Evolutionary conservation across 2,113 vertebrate species (phyloP).

Genomic region (Oryzias javanicus): DNA sequence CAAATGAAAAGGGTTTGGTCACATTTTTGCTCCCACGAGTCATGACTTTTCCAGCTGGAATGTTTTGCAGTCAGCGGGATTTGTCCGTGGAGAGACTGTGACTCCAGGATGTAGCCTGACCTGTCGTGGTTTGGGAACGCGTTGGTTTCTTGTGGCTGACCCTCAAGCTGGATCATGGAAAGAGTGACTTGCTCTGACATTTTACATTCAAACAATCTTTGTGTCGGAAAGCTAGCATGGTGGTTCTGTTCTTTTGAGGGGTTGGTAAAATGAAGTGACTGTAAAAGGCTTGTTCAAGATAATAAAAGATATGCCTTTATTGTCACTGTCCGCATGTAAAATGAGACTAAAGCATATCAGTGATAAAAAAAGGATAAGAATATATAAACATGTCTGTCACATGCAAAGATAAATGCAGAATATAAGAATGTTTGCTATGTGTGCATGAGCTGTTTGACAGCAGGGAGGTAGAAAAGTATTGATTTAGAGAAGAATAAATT

Average conservation of each 20-base stretch:
- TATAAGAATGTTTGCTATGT: too few species aligned
- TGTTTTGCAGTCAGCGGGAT: constrained; percentile 23
- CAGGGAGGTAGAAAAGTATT: too few species aligned
- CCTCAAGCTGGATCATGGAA: constrained; percentile 13
- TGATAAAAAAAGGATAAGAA: too few species aligned
- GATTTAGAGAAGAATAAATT: too few species aligned
- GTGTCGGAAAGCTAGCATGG: not conserved
- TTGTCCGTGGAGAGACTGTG: not conserved
- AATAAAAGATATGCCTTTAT: too few species aligned
- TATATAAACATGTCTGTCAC: too few species aligned
- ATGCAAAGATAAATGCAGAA: too few species aligned
- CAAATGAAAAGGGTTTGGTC: constrained; percentile 16
- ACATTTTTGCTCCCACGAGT: constrained; percentile 22
- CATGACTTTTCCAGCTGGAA: constrained; percentile 42
- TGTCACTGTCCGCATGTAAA: too few species aligned
- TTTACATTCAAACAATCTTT: not conserved
- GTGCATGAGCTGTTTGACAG: too few species aligned
- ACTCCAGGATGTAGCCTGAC: constrained; percentile 32
- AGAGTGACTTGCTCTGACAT: not conserved
- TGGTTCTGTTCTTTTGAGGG: not conserved
- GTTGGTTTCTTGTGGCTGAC: not conserved
- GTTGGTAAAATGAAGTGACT: too few species aligned
- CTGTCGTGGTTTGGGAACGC: not conserved
- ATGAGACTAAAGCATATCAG: too few species aligned
- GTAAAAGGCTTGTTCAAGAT: too few species aligned